These are phyloP conservation scores for Adineta ricciae DNA, from an alignment of 2,888 invertebrate genomes.

Conservation along the genomic window DNA sequence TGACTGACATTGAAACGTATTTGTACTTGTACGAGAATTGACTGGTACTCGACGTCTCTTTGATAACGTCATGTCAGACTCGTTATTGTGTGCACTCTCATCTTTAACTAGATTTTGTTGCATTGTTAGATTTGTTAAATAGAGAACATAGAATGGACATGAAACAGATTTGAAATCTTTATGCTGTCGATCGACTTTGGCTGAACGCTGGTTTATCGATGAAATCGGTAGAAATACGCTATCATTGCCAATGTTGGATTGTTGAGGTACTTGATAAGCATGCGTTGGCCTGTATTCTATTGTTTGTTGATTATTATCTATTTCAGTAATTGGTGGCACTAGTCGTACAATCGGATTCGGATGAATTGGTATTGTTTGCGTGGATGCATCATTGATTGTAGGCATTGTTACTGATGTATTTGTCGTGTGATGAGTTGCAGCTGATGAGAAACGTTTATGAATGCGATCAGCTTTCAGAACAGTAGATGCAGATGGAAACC, in stretches of 20 bases:
- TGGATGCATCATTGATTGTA: background rate
- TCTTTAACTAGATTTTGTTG: background rate
- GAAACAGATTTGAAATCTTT: background rate
- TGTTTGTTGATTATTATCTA: background rate
- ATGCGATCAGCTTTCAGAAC: background rate
- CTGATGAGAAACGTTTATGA: conserved; percentile 14
- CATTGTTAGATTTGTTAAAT: background rate
- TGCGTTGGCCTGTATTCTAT: background rate
- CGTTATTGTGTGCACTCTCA: background rate
- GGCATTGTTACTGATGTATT: background rate
- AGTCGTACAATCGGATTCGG: background rate
- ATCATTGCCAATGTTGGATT: background rate
- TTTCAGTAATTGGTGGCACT: background rate
- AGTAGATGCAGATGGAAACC: background rate
- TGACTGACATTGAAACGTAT: background rate
- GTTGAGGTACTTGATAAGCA: conserved; percentile 6
- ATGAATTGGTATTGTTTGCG: background rate
- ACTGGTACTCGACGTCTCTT: background rate
- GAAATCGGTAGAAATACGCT: background rate
- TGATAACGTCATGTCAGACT: background rate
- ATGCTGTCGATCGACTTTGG: background rate
- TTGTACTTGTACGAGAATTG: background rate
- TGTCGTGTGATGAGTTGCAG: background rate
- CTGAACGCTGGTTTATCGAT: background rate
- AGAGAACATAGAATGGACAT: conserved; percentile 5